Evolutionary conservation across 2,888 invertebrate genomes (phyloP).

Genomic region (Unio pictorum): DNA sequence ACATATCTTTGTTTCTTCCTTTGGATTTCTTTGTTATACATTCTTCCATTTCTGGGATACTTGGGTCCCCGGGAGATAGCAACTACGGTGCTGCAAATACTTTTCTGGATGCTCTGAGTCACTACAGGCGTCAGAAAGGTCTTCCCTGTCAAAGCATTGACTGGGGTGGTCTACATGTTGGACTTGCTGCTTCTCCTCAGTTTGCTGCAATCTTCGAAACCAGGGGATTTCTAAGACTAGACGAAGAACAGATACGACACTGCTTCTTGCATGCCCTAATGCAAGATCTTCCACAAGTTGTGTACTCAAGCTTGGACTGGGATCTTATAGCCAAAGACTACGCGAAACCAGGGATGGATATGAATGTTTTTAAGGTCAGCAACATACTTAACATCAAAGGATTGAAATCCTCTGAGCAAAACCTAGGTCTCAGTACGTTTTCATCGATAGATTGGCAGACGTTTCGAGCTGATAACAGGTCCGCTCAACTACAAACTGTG

Average conservation of each 20-base stretch:
- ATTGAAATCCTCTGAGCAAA: not conserved
- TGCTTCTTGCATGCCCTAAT: slow-evolving; percentile 35
- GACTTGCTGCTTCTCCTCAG: slow-evolving; percentile 35
- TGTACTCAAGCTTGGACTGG: slow-evolving; percentile 17
- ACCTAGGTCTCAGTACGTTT: not conserved
- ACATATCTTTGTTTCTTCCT: slow-evolving; percentile 16
- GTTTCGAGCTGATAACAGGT: not conserved
- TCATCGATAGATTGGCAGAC: not conserved
- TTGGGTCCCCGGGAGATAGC: slow-evolving; percentile 53
- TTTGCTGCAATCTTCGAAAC: slow-evolving; percentile 15
- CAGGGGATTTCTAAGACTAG: slow-evolving; percentile 12
- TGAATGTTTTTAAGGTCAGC: not conserved
- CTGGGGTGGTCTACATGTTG: slow-evolving; percentile 55
- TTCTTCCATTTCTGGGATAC: slow-evolving; percentile 51
- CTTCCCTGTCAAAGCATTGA: slow-evolving; percentile 50
- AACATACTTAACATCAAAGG: not conserved
- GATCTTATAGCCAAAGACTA: slow-evolving; percentile 10
- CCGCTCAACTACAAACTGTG: not conserved
- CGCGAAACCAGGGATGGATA: not conserved
- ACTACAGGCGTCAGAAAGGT: slow-evolving; percentile 38
- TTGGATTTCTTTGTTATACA: slow-evolving; percentile 57
- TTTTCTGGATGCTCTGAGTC: slow-evolving; percentile 52
- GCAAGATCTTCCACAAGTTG: slow-evolving; percentile 4
- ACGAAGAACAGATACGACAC: slow-evolving; percentile 14
- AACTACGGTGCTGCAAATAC: slow-evolving; percentile 57